phyloP scores from a whole-genome alignment of 2,797 vertebrate genomes.

The Gouania willdenowi region DNA sequence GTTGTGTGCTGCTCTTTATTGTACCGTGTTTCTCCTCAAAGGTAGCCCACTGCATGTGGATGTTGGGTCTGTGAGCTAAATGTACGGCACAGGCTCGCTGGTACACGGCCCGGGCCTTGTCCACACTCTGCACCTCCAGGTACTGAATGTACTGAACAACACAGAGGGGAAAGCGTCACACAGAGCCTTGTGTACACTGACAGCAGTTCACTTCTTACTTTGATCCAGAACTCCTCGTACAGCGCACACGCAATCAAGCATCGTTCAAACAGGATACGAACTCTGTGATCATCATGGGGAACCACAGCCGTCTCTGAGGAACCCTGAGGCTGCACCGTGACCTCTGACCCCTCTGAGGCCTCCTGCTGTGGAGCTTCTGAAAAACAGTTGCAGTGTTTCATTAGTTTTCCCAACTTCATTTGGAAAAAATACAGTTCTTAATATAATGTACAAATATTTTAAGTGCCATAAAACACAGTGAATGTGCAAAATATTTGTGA shows the following conservation, averaged over 20 bases:
- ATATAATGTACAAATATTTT: too few relatives aligned
- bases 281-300: slow-evolving; percentile 60
- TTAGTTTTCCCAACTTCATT: not conserved
- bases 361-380: slow-evolving; percentile 46
- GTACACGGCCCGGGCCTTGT: slow-evolving; percentile 73
- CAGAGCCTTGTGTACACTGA: not conserved
- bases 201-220: slow-evolving; percentile 56
- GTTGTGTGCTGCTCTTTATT: not conserved
- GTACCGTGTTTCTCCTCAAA: slow-evolving; percentile 86
- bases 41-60: slow-evolving; percentile 84
- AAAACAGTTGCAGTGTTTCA: too few relatives aligned
- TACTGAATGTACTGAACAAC: slow-evolving; percentile 76
- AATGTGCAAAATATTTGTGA: too few relatives aligned
- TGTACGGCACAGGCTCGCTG: slow-evolving; percentile 81
- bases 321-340: slow-evolving; percentile 18
- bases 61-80: slow-evolving; percentile 76
- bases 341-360: slow-evolving; percentile 54
- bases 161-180: not conserved
- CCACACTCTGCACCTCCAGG: slow-evolving; percentile 72
- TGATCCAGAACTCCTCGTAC: slow-evolving; percentile 86
- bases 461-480: too few relatives aligned
- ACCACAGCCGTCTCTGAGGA: slow-evolving; percentile 9
- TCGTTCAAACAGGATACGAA: slow-evolving; percentile 82
- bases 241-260: slow-evolving; percentile 85
- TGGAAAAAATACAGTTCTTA: too few relatives aligned